These are phyloP conservation scores for Venustaconcha ellipsiformis DNA, from an alignment of 1,140 invertebrate species.

Conservation along the genomic window DNA sequence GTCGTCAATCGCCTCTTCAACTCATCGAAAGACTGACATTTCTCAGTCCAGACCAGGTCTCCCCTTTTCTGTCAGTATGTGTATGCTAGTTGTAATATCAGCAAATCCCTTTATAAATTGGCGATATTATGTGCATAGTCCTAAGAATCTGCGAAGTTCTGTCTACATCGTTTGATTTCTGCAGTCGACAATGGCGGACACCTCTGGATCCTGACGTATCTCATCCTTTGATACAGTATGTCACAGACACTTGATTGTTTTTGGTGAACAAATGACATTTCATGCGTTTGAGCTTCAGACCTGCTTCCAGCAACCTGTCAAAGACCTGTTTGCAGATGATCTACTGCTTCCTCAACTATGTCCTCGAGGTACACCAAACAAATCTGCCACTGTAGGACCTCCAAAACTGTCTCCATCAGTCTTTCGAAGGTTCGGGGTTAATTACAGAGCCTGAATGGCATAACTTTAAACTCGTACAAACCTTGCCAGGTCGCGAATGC, in stretches of 20 bases:
- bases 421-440: constrained; percentile 50
- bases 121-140: no score
- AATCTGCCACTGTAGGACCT: constrained; percentile 21
- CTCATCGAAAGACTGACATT: no score
- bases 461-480: not conserved
- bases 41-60: no score
- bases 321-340: constrained; percentile 32
- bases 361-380: constrained; percentile 38
- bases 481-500: constrained; percentile 25
- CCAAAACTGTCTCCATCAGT: constrained; percentile 43
- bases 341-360: constrained; percentile 25
- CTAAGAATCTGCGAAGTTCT: no score
- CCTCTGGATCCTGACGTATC: not conserved
- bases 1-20: constrained; percentile 46
- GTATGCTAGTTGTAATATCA: no score
- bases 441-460: constrained; percentile 48
- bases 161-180: no score
- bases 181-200: no score
- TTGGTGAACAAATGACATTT: constrained; percentile 28
- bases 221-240: constrained; percentile 7
- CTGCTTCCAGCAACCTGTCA: not conserved
- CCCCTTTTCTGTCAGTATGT: no score
- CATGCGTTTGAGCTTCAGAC: constrained; percentile 27
- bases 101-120: no score
- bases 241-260: constrained; percentile 5